phyloP scores from a whole-genome alignment of 2,113 vertebrate species.

The Lophochroa leadbeateri region DNA sequence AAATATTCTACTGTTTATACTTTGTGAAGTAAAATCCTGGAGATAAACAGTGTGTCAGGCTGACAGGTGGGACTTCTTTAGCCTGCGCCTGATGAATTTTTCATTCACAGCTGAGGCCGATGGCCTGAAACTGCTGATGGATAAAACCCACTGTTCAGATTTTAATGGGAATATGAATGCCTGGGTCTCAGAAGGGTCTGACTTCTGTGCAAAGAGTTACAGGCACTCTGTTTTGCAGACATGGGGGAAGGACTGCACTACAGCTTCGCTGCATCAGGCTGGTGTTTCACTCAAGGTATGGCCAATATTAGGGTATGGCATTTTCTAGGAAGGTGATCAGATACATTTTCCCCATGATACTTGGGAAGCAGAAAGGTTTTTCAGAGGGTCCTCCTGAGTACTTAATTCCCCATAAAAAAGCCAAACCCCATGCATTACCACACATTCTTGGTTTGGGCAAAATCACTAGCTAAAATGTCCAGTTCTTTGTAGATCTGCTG shows the following conservation, averaged over 20 bases:
- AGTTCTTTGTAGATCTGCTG: not conserved
- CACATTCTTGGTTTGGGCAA: not conserved
- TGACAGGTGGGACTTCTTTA: constrained; percentile 74
- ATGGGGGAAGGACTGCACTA: fast-evolving
- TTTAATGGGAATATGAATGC: not conserved
- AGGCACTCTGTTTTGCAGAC: not conserved
- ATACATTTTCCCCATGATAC: not conserved
- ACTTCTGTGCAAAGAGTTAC: not conserved
- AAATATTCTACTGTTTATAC: constrained; percentile 72
- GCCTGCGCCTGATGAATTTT: constrained; percentile 61
- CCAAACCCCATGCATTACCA: not conserved
- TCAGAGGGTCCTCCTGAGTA: not conserved
- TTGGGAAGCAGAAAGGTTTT: not conserved
- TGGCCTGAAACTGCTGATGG: constrained; percentile 58
- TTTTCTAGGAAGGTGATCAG: not conserved
- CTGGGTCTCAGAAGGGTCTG: not conserved
- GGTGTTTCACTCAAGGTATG: not conserved
- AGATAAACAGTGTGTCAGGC: constrained; percentile 68
- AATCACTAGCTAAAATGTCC: not conserved
- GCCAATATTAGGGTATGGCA: not conserved
- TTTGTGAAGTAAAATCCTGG: constrained; percentile 40
- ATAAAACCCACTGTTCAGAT: constrained; percentile 33
- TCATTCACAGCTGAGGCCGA: constrained; percentile 47
- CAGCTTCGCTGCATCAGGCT: fast-evolving
- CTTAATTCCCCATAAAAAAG: not conserved